These are phyloP conservation scores for Monopis laevigella DNA, from an alignment of 2,888 invertebrate genomes.

Conservation along the genomic window DNA sequence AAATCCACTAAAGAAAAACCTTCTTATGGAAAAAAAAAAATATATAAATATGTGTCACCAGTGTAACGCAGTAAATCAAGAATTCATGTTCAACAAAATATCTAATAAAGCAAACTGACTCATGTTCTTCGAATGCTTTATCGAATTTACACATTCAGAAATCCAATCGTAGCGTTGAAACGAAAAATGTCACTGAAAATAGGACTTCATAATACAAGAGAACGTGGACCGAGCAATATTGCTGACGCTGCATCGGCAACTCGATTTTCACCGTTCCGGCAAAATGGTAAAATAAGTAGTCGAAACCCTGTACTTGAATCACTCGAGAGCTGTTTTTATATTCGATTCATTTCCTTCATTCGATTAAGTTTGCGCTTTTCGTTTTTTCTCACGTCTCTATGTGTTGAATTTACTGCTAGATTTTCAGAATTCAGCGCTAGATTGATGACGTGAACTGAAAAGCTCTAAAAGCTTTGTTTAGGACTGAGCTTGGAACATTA, in stretches of 20 bases:
- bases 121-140: constrained; percentile 28
- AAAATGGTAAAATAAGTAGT: constrained; percentile 38
- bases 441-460: too few relatives aligned
- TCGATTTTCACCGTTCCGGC: constrained; percentile 46
- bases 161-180: constrained; percentile 54
- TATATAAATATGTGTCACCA: too few relatives aligned
- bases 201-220: constrained; percentile 55
- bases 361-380: constrained; percentile 8
- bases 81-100: neutral
- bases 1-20: too few relatives aligned
- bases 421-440: too few relatives aligned
- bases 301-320: constrained; percentile 10
- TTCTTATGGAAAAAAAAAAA: too few relatives aligned
- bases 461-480: too few relatives aligned
- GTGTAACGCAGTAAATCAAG: too few relatives aligned
- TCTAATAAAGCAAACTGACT: constrained; percentile 11
- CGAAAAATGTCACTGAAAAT: constrained; percentile 60
- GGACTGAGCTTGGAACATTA: too few relatives aligned
- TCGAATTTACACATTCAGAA: constrained; percentile 62
- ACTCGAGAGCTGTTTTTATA: constrained; percentile 11
- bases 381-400: constrained; percentile 4
- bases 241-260: constrained; percentile 49
- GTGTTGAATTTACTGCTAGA: constrained; percentile 4
- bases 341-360: constrained; percentile 9
- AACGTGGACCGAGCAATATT: constrained; percentile 46